Base-by-base conservation (phyloP, 30 jellyfish, hydroid and myxozoan genomes). In the Chironex yamaguchii region DNA sequence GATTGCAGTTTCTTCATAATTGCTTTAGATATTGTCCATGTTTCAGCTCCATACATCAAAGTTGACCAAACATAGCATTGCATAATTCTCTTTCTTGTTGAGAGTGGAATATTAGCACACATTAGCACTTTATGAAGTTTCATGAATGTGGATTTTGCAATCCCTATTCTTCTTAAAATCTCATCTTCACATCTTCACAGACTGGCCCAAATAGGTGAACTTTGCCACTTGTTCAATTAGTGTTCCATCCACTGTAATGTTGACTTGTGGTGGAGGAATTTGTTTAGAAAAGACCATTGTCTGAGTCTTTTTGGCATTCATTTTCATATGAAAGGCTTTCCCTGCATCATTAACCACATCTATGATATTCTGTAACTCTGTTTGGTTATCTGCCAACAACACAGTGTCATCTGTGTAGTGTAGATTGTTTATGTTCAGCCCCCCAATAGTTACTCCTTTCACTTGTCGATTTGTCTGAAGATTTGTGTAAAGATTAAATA, bases 1-100 rank as follows among this genome's bases (percentile, higher is more conserved):
- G 77, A 12, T 64, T 64, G 50, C 64, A 64, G 17, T 64, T 64
- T 64, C 62, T 3, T 22, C 30, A 25, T 64, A 42, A 64, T 64
- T 12, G 9, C 77, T 64, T 42, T 64, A 21, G 50, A 25, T 2
- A 21, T 64, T 3, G 34, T 64, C 77, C 34, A 64, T n/a, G 77
- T 2, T 50, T 64, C 77, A 64, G 50, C 30, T 64, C 77, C 34
- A 64, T 64, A 12, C 2, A 64, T 2, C 4, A 2, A 3, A 64
- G 14, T 64, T 4, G 77, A 64, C 77, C 77, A 64, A n/a, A 64
- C 30, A n/a, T 21, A 21, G 29, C 77, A 64, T 64, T 21, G 9
- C 34, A 27, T 27, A 64, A 64, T 25, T 9, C 77, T 42, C 62
- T 64, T 64, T n/a, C 17, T 22, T 2, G 77, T 64, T 64, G 9